phyloP scores from a whole-genome alignment of 2,797 vertebrate species.

The Pseudocheirus occidentalis region DNA sequence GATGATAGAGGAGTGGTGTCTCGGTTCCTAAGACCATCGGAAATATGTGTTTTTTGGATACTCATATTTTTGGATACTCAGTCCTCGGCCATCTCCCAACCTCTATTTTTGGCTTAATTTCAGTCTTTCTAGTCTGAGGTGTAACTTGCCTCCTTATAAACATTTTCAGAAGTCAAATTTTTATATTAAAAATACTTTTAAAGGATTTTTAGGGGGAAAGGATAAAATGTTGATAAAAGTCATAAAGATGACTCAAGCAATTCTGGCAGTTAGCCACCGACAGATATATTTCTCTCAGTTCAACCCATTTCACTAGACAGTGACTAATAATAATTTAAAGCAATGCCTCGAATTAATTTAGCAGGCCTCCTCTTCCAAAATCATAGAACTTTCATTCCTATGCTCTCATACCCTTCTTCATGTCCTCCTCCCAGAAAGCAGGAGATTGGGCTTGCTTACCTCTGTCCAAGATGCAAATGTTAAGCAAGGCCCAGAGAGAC shows the following conservation, averaged over 20 bases:
- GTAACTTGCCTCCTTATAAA: neutral
- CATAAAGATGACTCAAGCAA: neutral
- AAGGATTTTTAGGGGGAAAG: neutral
- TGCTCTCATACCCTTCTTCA: neutral
- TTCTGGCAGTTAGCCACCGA: neutral
- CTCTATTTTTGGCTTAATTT: neutral
- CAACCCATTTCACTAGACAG: neutral
- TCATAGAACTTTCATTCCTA: neutral
- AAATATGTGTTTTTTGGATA: no score
- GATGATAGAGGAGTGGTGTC: no score
- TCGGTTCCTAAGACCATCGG: no score
- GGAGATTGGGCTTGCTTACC: neutral
- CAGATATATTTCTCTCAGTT: neutral
- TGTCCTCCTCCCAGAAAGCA: neutral
- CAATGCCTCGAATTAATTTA: neutral
- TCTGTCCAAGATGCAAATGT: neutral
- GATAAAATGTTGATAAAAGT: neutral
- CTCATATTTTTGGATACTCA: neutral
- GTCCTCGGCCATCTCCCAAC: neutral
- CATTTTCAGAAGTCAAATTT: neutral
- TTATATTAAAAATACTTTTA: neutral
- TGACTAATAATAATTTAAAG: neutral
- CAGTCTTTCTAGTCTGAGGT: neutral
- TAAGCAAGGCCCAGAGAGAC: neutral
- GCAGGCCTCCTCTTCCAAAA: neutral